Conservation (phyloP, 2,888 invertebrate species). For the Luffia ferchaultella region DNA sequence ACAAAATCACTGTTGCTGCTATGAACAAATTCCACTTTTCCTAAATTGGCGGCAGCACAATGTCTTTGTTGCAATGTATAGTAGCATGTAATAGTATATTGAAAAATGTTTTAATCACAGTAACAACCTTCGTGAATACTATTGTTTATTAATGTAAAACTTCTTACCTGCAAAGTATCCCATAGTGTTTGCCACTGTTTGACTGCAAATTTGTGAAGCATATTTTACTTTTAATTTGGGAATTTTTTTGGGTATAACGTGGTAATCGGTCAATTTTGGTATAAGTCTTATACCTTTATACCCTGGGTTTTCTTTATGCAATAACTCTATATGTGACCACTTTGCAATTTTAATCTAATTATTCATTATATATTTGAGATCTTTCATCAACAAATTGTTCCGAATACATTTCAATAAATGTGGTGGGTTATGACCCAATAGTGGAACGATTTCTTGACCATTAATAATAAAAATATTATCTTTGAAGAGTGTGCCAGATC, state of each 20-base stretch:
- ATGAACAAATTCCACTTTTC: no score
- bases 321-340: not conserved
- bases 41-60: no score
- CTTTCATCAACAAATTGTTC: not conserved
- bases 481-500: not conserved
- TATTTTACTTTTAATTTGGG: not conserved
- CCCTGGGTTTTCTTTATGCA: not conserved
- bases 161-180: not conserved
- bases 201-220: not conserved
- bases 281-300: no score
- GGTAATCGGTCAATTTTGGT: not conserved
- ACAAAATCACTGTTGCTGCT: no score
- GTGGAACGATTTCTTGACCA: not conserved
- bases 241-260: not conserved
- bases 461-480: not conserved
- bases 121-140: no score
- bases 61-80: no score
- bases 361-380: not conserved
- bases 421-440: not conserved
- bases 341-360: not conserved
- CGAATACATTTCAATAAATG: not conserved
- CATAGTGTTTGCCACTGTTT: not conserved
- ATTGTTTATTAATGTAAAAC: no score
- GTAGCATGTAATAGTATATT: no score
- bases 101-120: no score